Percentiles rank a stretch among this genome's conserved stretches.
Conservation (phyloP, 1,140 invertebrate species). For the Heliconius hermathena region DNA sequence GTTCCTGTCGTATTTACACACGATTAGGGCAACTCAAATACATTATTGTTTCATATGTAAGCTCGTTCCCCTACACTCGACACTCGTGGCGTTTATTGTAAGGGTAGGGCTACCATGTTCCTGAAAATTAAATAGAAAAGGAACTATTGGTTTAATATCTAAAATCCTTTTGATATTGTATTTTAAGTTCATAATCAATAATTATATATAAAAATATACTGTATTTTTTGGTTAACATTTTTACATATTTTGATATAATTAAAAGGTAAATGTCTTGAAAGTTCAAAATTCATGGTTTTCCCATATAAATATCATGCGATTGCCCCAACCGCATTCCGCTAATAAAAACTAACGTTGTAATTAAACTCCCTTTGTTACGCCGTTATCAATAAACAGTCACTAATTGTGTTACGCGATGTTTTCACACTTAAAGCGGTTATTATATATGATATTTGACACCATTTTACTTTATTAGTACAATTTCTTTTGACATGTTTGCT, state of each 20-base stretch:
- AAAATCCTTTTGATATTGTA: neutral
- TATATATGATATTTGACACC: conserved; percentile 17
- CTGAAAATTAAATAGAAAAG: neutral
- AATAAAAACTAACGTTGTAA: conserved; percentile 53
- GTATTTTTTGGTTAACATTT: neutral
- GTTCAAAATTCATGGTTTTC: neutral
- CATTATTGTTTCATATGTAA: conserved; percentile 46
- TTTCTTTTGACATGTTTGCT: neutral
- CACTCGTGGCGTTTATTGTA: conserved; percentile 45
- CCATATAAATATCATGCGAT: conserved; percentile 35
- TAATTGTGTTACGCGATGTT: conserved; percentile 39
- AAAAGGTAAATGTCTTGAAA: neutral
- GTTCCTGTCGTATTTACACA: conserved; percentile 44
- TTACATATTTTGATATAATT: neutral
- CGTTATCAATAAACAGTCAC: conserved; percentile 45
- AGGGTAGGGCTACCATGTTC: conserved; percentile 20
- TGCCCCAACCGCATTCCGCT: conserved; percentile 41
- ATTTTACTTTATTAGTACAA: neutral
- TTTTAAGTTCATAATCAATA: no score
- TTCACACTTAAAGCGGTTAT: conserved; percentile 32
- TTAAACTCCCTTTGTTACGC: conserved; percentile 42
- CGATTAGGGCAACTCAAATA: conserved; percentile 46
- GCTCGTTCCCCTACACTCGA: conserved; percentile 42
- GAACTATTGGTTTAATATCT: neutral
- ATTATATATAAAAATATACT: neutral